These are phyloP conservation scores for Neoascia interrupta DNA, from an alignment of 2,888 invertebrate species.

Conservation along the genomic window DNA sequence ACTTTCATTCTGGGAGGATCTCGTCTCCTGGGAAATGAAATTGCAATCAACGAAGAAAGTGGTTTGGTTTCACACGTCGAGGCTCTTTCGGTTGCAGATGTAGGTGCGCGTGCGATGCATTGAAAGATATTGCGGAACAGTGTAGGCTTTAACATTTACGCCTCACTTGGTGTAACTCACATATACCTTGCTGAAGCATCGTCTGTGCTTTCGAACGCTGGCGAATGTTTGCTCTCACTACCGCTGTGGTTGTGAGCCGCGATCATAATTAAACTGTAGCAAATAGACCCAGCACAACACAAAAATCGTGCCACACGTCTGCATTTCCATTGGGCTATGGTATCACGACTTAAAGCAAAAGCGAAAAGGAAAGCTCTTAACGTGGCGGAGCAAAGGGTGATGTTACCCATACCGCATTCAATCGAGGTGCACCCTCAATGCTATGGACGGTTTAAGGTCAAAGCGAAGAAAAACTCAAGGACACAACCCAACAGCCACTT, in stretches of 20 bases:
- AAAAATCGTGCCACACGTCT: constrained; percentile 71
- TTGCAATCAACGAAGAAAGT: constrained; percentile 47
- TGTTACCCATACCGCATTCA: too few species aligned
- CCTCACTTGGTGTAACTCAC: constrained; percentile 48
- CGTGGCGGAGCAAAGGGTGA: constrained; percentile 1
- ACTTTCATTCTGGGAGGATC: constrained; percentile 34
- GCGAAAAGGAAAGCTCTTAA: constrained; percentile 39
- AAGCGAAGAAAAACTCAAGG: too few species aligned
- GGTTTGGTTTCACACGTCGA: constrained; percentile 35
- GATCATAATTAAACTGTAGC: constrained; percentile 70
- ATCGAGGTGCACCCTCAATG: too few species aligned
- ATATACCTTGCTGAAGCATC: constrained; percentile 45
- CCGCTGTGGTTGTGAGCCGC: constrained; percentile 26
- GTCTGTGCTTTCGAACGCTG: constrained; percentile 25
- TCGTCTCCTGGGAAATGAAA: constrained; percentile 45
- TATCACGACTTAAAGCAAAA: constrained; percentile 66
- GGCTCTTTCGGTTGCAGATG: too few species aligned
- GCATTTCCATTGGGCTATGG: constrained; percentile 54
- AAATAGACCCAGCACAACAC: constrained; percentile 70
- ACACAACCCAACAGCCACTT: too few species aligned
- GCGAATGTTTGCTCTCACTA: constrained; percentile 41
- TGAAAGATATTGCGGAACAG: constrained; percentile 6
- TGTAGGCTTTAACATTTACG: constrained; percentile 37
- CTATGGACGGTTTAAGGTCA: too few species aligned
- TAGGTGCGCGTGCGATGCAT: too few species aligned